Evolutionary conservation across 2,888 invertebrate species (phyloP).

Genomic region (Alcis repandata): DNA sequence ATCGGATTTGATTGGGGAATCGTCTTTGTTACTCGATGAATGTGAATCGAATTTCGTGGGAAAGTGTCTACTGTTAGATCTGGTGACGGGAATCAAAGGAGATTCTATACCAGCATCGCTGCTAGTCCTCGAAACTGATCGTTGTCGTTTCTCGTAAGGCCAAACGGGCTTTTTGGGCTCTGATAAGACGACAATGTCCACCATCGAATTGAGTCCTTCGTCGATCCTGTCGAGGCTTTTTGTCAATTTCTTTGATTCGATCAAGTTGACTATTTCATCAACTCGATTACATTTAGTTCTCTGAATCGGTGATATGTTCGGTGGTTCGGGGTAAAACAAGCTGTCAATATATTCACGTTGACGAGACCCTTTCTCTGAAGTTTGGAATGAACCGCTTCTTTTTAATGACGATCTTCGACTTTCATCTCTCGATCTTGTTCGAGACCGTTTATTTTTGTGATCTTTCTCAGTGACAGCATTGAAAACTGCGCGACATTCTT

Average conservation of each 20-base stretch:
- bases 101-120: slow-evolving; percentile 76
- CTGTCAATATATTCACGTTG: slow-evolving; percentile 87
- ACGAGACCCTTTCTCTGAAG: slow-evolving; percentile 76
- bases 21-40: slow-evolving; percentile 60
- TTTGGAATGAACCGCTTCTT: slow-evolving; percentile 83
- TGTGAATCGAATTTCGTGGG: slow-evolving; percentile 63
- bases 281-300: slow-evolving; percentile 76
- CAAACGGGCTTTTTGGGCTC: slow-evolving; percentile 79
- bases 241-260: slow-evolving; percentile 88
- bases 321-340: slow-evolving; percentile 85
- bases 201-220: slow-evolving; percentile 90
- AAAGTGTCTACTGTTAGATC: slow-evolving; percentile 64
- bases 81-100: slow-evolving; percentile 71
- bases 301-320: slow-evolving; percentile 69
- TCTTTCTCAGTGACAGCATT: slow-evolving; percentile 86
- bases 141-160: slow-evolving; percentile 78
- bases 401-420: slow-evolving; percentile 71
- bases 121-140: slow-evolving; percentile 74
- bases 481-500: slow-evolving; percentile 86
- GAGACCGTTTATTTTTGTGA: slow-evolving; percentile 66
- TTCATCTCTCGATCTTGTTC: slow-evolving; percentile 76
- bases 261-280: slow-evolving; percentile 83
- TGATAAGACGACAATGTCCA: slow-evolving; percentile 89
- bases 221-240: slow-evolving; percentile 94
- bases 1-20: slow-evolving; percentile 64